Evolutionary conservation across 1,140 invertebrate genomes (phyloP).

Genomic region (Macrostomum lignano): DNA sequence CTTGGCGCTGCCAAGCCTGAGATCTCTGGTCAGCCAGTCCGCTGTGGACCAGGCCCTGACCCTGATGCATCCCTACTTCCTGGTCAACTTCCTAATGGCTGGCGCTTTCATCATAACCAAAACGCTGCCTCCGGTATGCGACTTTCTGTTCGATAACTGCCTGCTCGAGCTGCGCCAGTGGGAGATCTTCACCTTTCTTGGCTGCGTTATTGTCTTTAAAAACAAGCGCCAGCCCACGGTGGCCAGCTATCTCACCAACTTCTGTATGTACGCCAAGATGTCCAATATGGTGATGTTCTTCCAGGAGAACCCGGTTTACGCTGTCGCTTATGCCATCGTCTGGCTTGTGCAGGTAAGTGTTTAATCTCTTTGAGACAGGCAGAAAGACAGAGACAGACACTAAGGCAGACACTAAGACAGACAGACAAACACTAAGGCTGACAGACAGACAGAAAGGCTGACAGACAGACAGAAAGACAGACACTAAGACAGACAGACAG

Average conservation of each 20-base stretch:
- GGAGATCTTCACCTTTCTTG: conserved; percentile 72
- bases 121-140: conserved; percentile 38
- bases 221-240: conserved; percentile 54
- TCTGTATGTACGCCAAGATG: conserved; percentile 72
- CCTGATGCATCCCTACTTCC: conserved; percentile 65
- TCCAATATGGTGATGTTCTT: conserved; percentile 71
- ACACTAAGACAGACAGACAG: too few species aligned
- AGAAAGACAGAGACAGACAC: too few species aligned
- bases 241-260: conserved; percentile 48
- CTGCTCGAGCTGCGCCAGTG: conserved; percentile 60
- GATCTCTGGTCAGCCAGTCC: too few species aligned
- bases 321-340: conserved; percentile 46
- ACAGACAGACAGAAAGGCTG: too few species aligned
- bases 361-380: too few species aligned
- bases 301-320: conserved; percentile 54
- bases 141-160: conserved; percentile 41
- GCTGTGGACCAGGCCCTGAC: too few species aligned
- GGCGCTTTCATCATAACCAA: conserved; percentile 49
- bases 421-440: too few species aligned
- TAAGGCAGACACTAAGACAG: too few species aligned
- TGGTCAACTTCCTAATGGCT: conserved; percentile 54
- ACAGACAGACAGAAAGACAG: too few species aligned
- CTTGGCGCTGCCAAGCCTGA: too few species aligned
- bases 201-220: conserved; percentile 64
- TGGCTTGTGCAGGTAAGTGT: too few species aligned